phyloP scores from a whole-genome alignment of 2,113 vertebrate species.

The Patagioenas fasciata region DNA sequence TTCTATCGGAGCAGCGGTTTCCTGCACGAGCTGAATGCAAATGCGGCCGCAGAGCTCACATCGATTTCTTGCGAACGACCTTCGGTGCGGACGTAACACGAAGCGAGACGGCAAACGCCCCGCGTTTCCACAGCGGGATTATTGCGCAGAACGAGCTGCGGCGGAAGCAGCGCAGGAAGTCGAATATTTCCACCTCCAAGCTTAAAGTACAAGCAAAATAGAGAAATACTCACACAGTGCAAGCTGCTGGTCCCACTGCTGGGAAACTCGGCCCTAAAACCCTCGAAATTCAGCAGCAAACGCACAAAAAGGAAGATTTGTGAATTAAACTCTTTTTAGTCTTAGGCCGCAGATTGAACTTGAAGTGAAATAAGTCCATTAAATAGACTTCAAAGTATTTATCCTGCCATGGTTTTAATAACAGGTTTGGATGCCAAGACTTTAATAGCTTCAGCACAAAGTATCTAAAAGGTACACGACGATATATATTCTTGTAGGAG shows the following conservation, averaged over 20 bases:
- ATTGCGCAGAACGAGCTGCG: accelerated
- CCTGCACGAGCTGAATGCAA: neutral
- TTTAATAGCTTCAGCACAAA: slow-evolving; percentile 17
- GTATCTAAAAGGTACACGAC: neutral
- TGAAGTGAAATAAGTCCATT: neutral
- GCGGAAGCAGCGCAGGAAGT: neutral
- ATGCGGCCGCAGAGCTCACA: accelerated
- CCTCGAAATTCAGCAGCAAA: too few relatives aligned
- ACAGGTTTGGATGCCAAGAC: neutral
- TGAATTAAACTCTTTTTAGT: neutral
- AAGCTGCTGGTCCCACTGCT: neutral
- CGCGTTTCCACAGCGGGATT: neutral
- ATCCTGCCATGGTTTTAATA: neutral
- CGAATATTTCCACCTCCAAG: neutral
- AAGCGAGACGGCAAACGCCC: neutral
- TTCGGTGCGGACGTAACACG: accelerated
- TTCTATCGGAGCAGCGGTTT: neutral
- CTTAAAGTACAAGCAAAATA: neutral
- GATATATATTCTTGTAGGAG: neutral
- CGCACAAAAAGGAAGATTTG: neutral
- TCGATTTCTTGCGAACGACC: neutral
- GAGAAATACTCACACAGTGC: neutral
- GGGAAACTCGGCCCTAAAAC: too few relatives aligned
- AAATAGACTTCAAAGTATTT: slow-evolving; percentile 36
- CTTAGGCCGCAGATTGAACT: neutral